phyloP scores from a whole-genome alignment of 2,888 invertebrate genomes.

The Ophion ventricosus region DNA sequence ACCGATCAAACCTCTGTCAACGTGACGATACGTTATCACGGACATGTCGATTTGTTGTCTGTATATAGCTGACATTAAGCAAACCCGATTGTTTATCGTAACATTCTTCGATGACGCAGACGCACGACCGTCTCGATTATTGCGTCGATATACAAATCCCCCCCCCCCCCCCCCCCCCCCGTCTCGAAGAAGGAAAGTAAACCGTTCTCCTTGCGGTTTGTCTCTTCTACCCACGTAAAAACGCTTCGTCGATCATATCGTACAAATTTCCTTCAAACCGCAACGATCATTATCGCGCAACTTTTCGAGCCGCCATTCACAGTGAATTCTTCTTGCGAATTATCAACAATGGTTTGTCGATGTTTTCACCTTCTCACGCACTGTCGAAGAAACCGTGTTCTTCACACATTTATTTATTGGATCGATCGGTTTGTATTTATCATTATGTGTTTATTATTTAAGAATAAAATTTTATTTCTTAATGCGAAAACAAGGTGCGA shows the following conservation, averaged over 20 bases:
- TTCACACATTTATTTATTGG: neutral
- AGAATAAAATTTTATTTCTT: neutral
- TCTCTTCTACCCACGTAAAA: constrained; percentile 48
- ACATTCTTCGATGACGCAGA: constrained; percentile 60
- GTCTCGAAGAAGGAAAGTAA: constrained; percentile 49
- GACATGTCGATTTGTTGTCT: neutral
- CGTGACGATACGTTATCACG: constrained; percentile 27
- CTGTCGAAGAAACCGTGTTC: neutral
- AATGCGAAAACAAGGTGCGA: neutral
- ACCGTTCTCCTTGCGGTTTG: constrained; percentile 52
- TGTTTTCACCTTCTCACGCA: constrained; percentile 27
- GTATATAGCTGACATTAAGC: neutral
- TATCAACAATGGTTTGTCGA: constrained; percentile 43
- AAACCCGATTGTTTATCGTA: constrained; percentile 43
- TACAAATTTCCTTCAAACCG: constrained; percentile 57
- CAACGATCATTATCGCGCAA: constrained; percentile 62
- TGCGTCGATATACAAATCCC: constrained; percentile 29
- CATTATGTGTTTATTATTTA: neutral
- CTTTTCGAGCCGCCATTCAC: constrained; percentile 26
- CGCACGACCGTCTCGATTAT: constrained; percentile 51
- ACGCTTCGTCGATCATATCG: constrained; percentile 46
- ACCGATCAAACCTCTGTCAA: neutral
- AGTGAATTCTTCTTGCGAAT: constrained; percentile 37
- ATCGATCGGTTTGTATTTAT: neutral
- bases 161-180: constrained; percentile 5